Percentiles rank a stretch among this genome's conserved stretches.
These are phyloP conservation scores for Anoplopoma fimbria DNA, from an alignment of 2,113 vertebrate species.

Conservation along the genomic window DNA sequence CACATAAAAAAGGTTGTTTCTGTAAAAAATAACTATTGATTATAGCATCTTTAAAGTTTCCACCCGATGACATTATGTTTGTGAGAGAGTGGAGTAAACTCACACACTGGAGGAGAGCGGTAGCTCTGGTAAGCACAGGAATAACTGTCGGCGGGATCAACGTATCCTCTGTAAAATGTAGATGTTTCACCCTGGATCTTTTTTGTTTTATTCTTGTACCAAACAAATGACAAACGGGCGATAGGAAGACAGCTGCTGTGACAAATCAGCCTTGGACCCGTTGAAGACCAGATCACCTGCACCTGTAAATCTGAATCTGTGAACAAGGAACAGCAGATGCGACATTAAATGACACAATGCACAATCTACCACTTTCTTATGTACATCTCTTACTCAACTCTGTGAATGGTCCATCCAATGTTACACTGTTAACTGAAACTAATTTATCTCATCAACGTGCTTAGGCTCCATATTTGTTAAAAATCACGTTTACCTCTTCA, in stretches of 20 bases:
- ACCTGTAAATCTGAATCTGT: not conserved
- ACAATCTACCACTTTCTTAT: not conserved
- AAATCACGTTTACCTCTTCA: too few relatives aligned
- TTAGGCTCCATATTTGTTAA: too few relatives aligned
- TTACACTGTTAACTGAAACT: too few relatives aligned
- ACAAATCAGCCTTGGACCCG: not conserved
- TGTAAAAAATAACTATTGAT: not conserved
- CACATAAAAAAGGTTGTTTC: not conserved
- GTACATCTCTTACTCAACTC: not conserved
- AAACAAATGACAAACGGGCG: not conserved
- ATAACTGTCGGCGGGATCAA: not conserved
- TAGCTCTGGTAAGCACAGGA: not conserved
- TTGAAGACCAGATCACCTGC: not conserved
- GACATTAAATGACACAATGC: not conserved
- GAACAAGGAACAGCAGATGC: not conserved
- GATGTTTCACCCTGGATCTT: not conserved
- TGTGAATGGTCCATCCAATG: not conserved
- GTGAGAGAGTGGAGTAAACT: not conserved
- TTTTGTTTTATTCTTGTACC: slow-evolving; percentile 1
- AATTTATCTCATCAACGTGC: too few relatives aligned
- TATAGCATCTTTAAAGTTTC: not conserved
- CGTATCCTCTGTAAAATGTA: not conserved
- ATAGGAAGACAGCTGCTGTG: not conserved
- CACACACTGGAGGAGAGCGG: not conserved
- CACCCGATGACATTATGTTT: not conserved